Evolutionary conservation across 1,140 invertebrate species (phyloP).

Genomic region (Ceratoteleas bidentatus): DNA sequence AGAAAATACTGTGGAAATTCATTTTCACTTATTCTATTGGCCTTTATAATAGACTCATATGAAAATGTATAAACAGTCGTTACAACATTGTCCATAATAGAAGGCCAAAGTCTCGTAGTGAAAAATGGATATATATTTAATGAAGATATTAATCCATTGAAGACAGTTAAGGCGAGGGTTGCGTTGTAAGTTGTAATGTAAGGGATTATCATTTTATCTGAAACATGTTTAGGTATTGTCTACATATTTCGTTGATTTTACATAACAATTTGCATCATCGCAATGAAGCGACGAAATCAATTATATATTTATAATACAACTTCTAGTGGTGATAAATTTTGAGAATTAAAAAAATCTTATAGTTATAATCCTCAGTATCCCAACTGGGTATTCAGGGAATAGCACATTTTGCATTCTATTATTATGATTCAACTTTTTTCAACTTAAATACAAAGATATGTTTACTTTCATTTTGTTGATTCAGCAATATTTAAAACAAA

Average conservation of each 20-base stretch:
- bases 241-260: not conserved
- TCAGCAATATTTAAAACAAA: no score
- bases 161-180: not conserved
- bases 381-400: no score
- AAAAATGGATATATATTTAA: slow-evolving; percentile 25
- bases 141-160: slow-evolving; percentile 18
- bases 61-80: slow-evolving; percentile 33
- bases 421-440: no score
- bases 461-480: no score
- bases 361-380: no score
- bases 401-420: no score
- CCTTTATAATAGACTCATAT: slow-evolving; percentile 10
- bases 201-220: slow-evolving; percentile 3
- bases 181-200: slow-evolving; percentile 11
- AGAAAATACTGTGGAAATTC: slow-evolving; percentile 34
- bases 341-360: no score
- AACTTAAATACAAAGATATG: no score
- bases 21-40: slow-evolving; percentile 15
- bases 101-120: slow-evolving; percentile 2
- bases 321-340: no score
- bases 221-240: not conserved
- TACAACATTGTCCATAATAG: not conserved
- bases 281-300: no score
- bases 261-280: not conserved
- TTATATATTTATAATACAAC: no score